A percentile compares a stretch with the other conserved stretches of the same genome.
Evolutionary conservation across 2,888 invertebrate genomes (phyloP).

Genomic region (Quadroppia sp.): DNA sequence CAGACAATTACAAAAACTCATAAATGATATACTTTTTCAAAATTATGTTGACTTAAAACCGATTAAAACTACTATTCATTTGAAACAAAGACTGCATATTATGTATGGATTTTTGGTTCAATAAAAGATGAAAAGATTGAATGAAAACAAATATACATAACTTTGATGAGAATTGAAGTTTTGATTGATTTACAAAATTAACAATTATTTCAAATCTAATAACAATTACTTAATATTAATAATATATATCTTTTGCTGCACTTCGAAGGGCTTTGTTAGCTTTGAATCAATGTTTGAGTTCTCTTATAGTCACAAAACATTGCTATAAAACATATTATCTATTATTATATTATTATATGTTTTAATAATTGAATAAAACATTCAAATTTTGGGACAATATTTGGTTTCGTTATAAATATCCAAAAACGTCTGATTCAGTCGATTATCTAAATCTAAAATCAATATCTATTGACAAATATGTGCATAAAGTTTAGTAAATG

Average conservation of each 20-base stretch:
- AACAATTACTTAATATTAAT: neutral
- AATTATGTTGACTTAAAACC: too few relatives aligned
- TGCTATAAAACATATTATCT: neutral
- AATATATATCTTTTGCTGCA: slow-evolving; percentile 23
- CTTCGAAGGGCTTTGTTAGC: slow-evolving; percentile 38
- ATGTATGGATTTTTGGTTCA: too few relatives aligned
- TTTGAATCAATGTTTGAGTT: slow-evolving; percentile 20
- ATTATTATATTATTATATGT: neutral
- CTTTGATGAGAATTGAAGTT: too few relatives aligned
- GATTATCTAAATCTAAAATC: neutral
- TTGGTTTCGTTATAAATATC: neutral
- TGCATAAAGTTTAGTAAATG: neutral
- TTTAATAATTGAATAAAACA: slow-evolving; percentile 1
- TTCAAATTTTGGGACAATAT: neutral
- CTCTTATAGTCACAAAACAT: slow-evolving; percentile 13
- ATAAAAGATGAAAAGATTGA: too few relatives aligned
- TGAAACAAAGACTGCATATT: too few relatives aligned
- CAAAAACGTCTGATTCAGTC: neutral
- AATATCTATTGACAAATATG: neutral
- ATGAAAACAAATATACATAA: too few relatives aligned
- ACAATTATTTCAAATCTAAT: neutral
- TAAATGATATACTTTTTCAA: too few relatives aligned
- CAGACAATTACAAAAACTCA: too few relatives aligned
- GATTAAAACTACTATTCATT: too few relatives aligned
- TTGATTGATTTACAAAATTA: neutral